Conservation (phyloP, 2,888 invertebrate genomes). For the Hyppa rectilinea region DNA sequence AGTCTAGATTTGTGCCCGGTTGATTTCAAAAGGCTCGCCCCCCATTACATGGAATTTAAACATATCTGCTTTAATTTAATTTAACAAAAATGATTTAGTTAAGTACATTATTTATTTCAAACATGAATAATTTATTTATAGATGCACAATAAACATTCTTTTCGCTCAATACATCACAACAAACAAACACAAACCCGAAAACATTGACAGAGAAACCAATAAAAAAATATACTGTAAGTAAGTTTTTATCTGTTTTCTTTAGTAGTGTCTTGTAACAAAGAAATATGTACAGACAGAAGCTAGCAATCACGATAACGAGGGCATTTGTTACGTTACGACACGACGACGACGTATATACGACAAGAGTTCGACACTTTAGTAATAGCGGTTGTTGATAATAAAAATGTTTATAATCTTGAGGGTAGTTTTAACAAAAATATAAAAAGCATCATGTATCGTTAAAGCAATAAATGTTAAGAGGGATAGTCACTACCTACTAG, state of each 20-base stretch:
- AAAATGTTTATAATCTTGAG: slow-evolving; percentile 37
- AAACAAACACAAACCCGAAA: slow-evolving; percentile 24
- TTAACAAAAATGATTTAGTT: too few species aligned
- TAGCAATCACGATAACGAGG: slow-evolving; percentile 64
- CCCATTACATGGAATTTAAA: too few species aligned
- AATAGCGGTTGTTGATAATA: slow-evolving; percentile 37
- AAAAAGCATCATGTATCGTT: background rate
- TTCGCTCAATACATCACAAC: slow-evolving; percentile 22
- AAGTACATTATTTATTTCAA: slow-evolving; percentile 4
- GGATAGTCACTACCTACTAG: background rate
- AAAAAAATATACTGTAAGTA: slow-evolving; percentile 47
- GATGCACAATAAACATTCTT: background rate
- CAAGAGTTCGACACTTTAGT: slow-evolving; percentile 50
- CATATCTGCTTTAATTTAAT: too few species aligned
- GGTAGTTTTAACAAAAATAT: slow-evolving; percentile 29
- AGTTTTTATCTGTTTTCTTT: slow-evolving; percentile 62
- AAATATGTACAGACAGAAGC: slow-evolving; percentile 60
- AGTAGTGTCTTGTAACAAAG: slow-evolving; percentile 59
- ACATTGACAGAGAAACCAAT: slow-evolving; percentile 43
- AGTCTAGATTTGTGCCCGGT: too few species aligned
- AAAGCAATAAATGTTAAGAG: background rate
- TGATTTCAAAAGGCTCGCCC: too few species aligned
- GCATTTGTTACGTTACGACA: slow-evolving; percentile 64
- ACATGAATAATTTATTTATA: background rate
- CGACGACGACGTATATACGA: slow-evolving; percentile 50